Conservation (phyloP, 2,888 invertebrate genomes). For the Anticlea derivata region DNA sequence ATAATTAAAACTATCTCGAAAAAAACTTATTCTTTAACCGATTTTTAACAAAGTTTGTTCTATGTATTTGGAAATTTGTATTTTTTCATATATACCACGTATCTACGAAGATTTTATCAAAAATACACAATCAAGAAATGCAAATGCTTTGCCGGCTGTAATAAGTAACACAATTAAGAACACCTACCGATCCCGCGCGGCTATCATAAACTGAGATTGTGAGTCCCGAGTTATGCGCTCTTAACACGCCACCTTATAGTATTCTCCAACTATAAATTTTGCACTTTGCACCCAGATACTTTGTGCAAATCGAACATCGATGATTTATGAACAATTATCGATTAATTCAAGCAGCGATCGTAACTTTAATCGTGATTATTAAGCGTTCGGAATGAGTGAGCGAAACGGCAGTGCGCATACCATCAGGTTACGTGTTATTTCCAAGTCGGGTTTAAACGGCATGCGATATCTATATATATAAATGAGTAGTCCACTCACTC, state of each 20-base stretch:
- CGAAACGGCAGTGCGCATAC: slow-evolving; percentile 62
- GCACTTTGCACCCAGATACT: slow-evolving; percentile 79
- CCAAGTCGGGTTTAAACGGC: too few species aligned
- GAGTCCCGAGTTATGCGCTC: slow-evolving; percentile 68
- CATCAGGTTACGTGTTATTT: slow-evolving; percentile 52
- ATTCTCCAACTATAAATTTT: slow-evolving; percentile 74
- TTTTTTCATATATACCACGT: too few species aligned
- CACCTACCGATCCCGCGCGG: slow-evolving; percentile 54
- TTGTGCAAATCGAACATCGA: slow-evolving; percentile 80
- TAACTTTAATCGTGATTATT: slow-evolving; percentile 79
- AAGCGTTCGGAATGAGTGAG: slow-evolving; percentile 62
- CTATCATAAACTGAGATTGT: slow-evolving; percentile 74
- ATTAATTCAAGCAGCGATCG: slow-evolving; percentile 83
- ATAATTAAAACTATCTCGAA: too few species aligned
- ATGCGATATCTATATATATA: too few species aligned
- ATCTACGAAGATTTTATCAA: not conserved
- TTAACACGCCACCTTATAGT: slow-evolving; percentile 73
- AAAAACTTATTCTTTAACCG: too few species aligned
- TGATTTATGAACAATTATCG: slow-evolving; percentile 84
- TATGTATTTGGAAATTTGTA: too few species aligned
- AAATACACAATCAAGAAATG: slow-evolving; percentile 19
- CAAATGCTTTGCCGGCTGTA: slow-evolving; percentile 31
- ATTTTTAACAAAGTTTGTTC: too few species aligned
- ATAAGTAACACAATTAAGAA: slow-evolving; percentile 68
- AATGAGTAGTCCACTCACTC: too few species aligned